Conservation (phyloP, 2,888 invertebrate species). For the Tipula confusa region DNA sequence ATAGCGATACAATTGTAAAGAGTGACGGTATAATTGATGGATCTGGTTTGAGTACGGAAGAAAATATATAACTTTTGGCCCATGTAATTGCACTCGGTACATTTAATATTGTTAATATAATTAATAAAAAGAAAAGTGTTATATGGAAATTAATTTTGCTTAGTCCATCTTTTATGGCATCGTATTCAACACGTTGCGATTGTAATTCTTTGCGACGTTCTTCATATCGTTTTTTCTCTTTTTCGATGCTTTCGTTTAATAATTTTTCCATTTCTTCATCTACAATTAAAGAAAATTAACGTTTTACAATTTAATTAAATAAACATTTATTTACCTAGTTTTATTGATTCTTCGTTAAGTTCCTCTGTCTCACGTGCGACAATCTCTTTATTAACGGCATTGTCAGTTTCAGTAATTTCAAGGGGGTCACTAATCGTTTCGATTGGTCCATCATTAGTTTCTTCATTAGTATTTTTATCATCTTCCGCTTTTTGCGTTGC, state of each 20-base stretch:
- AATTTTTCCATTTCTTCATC: constrained; percentile 32
- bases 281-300: neutral
- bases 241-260: constrained; percentile 33
- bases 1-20: constrained; percentile 56
- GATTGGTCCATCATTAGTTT: neutral
- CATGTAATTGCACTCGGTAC: constrained; percentile 70
- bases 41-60: constrained; percentile 57
- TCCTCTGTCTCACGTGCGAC: neutral
- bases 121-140: constrained; percentile 65
- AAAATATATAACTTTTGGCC: constrained; percentile 66
- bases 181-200: constrained; percentile 38
- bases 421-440: neutral
- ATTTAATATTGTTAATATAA: constrained; percentile 62
- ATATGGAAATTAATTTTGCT: constrained; percentile 67
- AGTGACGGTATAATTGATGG: constrained; percentile 58
- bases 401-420: neutral
- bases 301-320: neutral
- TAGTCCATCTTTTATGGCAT: constrained; percentile 42
- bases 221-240: constrained; percentile 36
- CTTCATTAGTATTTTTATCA: neutral
- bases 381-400: neutral
- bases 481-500: neutral
- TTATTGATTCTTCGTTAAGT: neutral
- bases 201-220: constrained; percentile 38
- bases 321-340: neutral